These are phyloP conservation scores for Pogonocherus hispidulus DNA, from an alignment of 2,888 invertebrate species.

Conservation along the genomic window DNA sequence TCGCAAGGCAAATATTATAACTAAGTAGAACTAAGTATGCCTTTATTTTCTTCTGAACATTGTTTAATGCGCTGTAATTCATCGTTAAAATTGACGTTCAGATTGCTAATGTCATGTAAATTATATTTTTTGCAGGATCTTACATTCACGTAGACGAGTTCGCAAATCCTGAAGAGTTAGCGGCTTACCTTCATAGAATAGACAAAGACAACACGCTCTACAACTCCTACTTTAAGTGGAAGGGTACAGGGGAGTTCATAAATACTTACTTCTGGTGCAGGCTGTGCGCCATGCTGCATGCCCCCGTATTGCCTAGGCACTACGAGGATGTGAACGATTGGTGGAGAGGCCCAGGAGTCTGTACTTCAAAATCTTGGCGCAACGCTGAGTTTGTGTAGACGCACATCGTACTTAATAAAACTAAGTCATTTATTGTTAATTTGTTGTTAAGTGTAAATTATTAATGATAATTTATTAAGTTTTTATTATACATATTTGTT, in stretches of 20 bases:
- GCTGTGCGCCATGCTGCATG: slow-evolving; percentile 88
- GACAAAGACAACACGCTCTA: slow-evolving; percentile 91
- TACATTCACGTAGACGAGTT: slow-evolving; percentile 98
- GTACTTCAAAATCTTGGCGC: slow-evolving; percentile 81
- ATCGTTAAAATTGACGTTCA: too few species aligned
- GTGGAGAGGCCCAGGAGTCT: slow-evolving; percentile 89
- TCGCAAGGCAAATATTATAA: too few species aligned
- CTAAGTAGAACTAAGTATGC: too few species aligned
- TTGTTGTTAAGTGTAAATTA: slow-evolving; percentile 55
- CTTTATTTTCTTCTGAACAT: too few species aligned
- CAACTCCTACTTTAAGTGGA: slow-evolving; percentile 93
- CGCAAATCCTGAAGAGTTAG: slow-evolving; percentile 86
- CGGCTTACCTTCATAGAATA: slow-evolving; percentile 86
- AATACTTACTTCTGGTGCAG: slow-evolving; percentile 97
- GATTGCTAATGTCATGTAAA: too few species aligned
- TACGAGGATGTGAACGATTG: slow-evolving; percentile 91
- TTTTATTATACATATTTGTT: slow-evolving; percentile 51
- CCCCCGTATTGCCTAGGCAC: slow-evolving; percentile 71
- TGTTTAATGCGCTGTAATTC: too few species aligned
- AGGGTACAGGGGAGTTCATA: slow-evolving; percentile 95
- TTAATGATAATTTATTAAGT: slow-evolving; percentile 57
- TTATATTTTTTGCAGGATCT: slow-evolving; percentile 73
- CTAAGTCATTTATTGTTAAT: slow-evolving; percentile 53
- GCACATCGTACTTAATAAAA: slow-evolving; percentile 42
- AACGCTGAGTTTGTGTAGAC: slow-evolving; percentile 59